Conservation (phyloP, 2,888 invertebrate genomes). For the Eupsilia transversa region DNA sequence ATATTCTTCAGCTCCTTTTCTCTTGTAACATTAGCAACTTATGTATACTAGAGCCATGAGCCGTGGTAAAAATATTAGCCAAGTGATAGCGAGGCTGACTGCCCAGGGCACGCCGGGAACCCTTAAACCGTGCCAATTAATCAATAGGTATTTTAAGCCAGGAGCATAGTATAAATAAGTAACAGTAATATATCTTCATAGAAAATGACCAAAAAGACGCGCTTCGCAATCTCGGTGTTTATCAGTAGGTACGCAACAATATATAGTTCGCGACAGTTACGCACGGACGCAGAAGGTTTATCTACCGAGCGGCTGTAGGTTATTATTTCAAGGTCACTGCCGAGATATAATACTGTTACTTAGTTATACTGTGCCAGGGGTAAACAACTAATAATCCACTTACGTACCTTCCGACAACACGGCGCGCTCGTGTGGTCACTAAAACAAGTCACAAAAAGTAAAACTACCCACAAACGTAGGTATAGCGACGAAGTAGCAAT, state of each 20-base stretch:
- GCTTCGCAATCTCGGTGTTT: no score
- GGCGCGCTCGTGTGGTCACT: constrained; percentile 27
- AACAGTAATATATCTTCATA: no score
- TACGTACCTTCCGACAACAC: constrained; percentile 22
- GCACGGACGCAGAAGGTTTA: no score
- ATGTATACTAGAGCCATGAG: not conserved
- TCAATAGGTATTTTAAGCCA: constrained; percentile 28
- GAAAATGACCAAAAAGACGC: no score
- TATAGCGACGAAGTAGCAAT: constrained; percentile 44
- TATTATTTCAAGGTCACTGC: no score
- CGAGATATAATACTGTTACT: no score
- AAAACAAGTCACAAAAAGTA: constrained; percentile 46
- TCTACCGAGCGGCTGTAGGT: no score
- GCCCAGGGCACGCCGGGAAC: not conserved
- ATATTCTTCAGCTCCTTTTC: no score
- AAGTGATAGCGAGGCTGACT: not conserved
- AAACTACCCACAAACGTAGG: constrained; percentile 24
- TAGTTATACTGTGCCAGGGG: no score
- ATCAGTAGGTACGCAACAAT: no score
- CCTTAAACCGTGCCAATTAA: not conserved
- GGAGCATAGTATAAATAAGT: no score
- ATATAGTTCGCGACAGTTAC: no score
- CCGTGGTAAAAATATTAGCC: not conserved
- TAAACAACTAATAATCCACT: constrained; percentile 37
- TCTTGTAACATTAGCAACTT: not conserved